Evolutionary conservation across 2,113 vertebrate species (phyloP).

Genomic region (Centropus unirufus): DNA sequence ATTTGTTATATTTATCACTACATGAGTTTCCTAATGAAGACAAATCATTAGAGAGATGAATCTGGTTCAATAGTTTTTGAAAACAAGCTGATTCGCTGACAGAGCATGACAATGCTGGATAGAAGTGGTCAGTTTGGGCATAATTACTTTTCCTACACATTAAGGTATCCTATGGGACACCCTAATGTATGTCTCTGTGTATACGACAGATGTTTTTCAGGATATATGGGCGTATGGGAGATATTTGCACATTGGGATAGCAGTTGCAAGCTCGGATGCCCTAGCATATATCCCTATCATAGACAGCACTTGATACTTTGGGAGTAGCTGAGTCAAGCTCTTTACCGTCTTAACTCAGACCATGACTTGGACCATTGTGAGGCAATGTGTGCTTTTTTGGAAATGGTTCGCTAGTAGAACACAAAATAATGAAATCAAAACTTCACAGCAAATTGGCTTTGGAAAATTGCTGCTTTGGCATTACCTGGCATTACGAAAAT

Average conservation of each 20-base stretch:
- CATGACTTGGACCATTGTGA: background rate
- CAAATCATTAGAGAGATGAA: background rate
- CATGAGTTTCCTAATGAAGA: background rate
- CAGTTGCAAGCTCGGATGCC: background rate
- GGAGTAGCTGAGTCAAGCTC: background rate
- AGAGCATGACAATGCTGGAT: background rate
- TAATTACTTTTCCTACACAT: background rate
- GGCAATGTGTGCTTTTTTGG: background rate
- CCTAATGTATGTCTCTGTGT: background rate
- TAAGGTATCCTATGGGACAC: background rate
- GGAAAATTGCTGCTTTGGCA: background rate
- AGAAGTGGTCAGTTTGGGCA: background rate
- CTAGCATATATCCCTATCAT: background rate
- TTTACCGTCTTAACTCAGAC: background rate
- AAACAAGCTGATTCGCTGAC: background rate
- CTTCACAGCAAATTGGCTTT: background rate
- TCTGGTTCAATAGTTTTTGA: background rate
- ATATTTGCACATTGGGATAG: background rate
- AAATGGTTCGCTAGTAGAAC: background rate
- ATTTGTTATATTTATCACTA: background rate
- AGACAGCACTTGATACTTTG: background rate
- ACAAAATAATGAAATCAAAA: background rate
- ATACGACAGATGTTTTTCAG: background rate
- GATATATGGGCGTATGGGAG: background rate
- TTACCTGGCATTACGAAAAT: background rate